Evolutionary conservation across 2,113 vertebrate genomes (phyloP).

Genomic region (Pycnonotus jocosus): DNA sequence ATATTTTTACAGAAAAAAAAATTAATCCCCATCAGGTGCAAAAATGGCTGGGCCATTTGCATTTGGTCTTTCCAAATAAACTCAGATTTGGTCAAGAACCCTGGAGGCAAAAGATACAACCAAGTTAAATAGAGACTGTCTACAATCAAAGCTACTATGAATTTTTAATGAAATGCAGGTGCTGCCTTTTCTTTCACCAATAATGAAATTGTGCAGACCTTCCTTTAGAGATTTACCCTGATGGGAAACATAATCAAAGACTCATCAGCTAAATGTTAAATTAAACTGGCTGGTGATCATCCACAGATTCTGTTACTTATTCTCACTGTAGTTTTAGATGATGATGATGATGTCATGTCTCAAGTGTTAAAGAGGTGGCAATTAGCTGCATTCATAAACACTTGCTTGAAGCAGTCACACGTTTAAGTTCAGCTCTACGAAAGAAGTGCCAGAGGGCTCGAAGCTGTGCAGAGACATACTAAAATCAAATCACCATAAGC

Average conservation of each 20-base stretch:
- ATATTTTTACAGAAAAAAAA: background rate
- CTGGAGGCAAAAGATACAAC: background rate
- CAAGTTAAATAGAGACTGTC: background rate
- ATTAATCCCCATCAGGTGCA: background rate
- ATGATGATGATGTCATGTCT: background rate
- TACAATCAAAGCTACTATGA: background rate
- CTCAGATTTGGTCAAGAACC: background rate
- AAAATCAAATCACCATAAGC: background rate
- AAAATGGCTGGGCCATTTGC: background rate
- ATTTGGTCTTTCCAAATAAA: background rate
- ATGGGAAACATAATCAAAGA: background rate
- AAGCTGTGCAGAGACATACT: background rate
- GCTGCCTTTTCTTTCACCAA: background rate
- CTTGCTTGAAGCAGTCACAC: background rate
- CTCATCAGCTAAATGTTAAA: background rate
- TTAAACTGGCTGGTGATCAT: background rate
- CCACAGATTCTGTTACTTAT: background rate
- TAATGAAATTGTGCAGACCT: background rate
- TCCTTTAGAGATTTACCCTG: background rate
- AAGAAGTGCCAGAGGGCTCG: background rate
- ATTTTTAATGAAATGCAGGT: conserved; percentile 1
- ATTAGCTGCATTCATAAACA: background rate
- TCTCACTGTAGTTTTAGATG: background rate
- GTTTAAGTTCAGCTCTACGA: background rate
- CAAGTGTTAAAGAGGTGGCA: background rate